Evolutionary conservation across 2,888 invertebrate species (phyloP), one percentile per base, ranked within the genome.

Genomic region (Toxonevra muliebris): DNA sequence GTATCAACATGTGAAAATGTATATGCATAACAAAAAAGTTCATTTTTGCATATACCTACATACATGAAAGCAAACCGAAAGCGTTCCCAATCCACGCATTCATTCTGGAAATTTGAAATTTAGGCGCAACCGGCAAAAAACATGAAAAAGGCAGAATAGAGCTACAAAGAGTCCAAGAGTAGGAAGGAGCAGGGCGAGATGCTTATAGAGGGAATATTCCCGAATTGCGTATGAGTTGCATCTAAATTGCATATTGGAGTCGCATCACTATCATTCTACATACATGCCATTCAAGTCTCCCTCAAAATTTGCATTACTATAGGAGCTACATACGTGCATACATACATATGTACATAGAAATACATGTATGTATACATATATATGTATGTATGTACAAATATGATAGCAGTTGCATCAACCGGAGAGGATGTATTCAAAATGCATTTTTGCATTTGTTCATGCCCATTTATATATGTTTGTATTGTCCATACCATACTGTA

Each of bases 201-300:
- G 30, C 2, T 30, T 30, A 7, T 30, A 7, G 30, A 30, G 30
- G 30, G 30, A 30, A 30, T 30, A 30, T 30, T 30, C 30, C 30
- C 30, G 30, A 30, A 30, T 30, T 30, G 30, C 30, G 30, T 30
- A 7, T 30, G 30, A 15, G 15, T 15, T 48, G 48, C 48, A 48
- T 48, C 4, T 48, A 48, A 48, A 48, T n/a, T 48, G 48, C 48
- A 15, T 48, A 48, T 48, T 48, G 48, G n/a, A 48, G 79, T 77
- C 79, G 73, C 73, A 73, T 73, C 77, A 77, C 73, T 62, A 71
- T 71, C 78, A 72, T 67, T 64, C 57, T 13, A 58, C 13, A 60
- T 68, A 45, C 30, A 65, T n/a, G 48, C 42, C 48, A 40, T 69
- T 48, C 20, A 17, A 13, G 40, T 20, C 30, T n/a, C 10, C 19